Evolutionary conservation across 2,113 vertebrate species (phyloP), one percentile per base, ranked within the genome.

Genomic region (Corydoras sp.): DNA sequence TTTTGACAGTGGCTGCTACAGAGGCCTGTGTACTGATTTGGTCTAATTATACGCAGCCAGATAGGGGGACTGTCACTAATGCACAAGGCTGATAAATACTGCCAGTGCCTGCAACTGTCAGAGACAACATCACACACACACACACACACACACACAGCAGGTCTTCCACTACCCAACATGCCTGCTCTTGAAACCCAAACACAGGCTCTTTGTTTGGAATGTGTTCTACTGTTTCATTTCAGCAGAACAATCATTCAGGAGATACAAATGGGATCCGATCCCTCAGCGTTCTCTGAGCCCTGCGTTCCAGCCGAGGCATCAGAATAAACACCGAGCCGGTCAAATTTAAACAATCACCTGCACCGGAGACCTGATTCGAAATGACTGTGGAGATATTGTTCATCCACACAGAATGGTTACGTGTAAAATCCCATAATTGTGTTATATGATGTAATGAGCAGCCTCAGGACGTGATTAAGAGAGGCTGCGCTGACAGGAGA

Each of bases 11-110:
- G 77, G 82, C 84, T 85, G 87, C 88, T 88, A 85, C 74, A 73
- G 86, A 89, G 86, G 85, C 86, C 86, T 81, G 85, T 86, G 86
- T 88, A 88, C 86, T 89, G 89, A 91, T 89, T 87, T 87, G 84
- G 86, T 89, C 87, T 91, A 90, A 90, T 91, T 90, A 90, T 88
- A 85, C 81, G 88, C 85, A 85, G 83, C 84, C 74, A 85, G 86
- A 89, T 81, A 86, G 87, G 84, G 70, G 83, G 86, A 84, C 88
- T 90, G 87, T 90, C 90, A 89, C 79, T 81, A 83, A 87, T 87
- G 84, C 82, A 81, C 86, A 69, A 86, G 86, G 86, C 88, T 86
- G 87, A 90, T 89, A 89, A 89, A 91, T 87, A 89, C 88, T 83
- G 86, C 85, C 86, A 83, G 81, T 81, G 84, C 80, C 70, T 62